Base-by-base conservation (phyloP, 2,888 invertebrate genomes). In the Tricholauxania praeusta region DNA sequence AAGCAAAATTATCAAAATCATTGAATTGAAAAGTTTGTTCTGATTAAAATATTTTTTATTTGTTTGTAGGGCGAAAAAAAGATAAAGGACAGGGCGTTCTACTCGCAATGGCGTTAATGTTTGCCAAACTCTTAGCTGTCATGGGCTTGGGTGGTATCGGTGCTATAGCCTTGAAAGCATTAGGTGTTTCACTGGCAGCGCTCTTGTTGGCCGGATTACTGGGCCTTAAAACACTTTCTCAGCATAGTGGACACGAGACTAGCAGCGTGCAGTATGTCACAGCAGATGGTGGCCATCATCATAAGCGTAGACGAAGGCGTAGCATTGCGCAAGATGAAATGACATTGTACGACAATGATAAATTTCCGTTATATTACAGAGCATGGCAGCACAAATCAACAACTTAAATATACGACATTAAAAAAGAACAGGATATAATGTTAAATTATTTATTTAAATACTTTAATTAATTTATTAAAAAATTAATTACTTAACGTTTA, bases 71-170 rank as follows among this genome's bases (percentile, higher is more conserved):
- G 12, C 88, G 92, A 83, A 91, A 90, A 68, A 91, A 90, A 80
- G 91, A 90, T 22, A 91, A 91, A 12, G 91, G 90, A 5, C 66
- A 39, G 90, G 55, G 90, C 0, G 82, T 92, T 0, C 82, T 91
- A 80, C 78, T 91, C 70, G 80, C 82, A 70, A 86, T 93, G 79
- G 93, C 92, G 0, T 80, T 93, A 76, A 92, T 94, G 93, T 92
- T 94, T 88, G 93, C 92, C 72, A 94, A 94, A 84, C 92, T 92
- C 82, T 86, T 94, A 82, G 93, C 93, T 0, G 93, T 94, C 0
- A 89, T 93, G 70, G 93, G 94, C 57, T 89, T 94, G 12, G 94
- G 93, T 49, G 93, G 93, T 15, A 88, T 94, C 2, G 94, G 92
- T 77, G 90, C 93, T 0, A 85, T 95, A 0, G 93, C 94, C 28